These are phyloP conservation scores for Synaphobranchus kaupii DNA, from an alignment of 2,797 vertebrate species.

Conservation along the genomic window DNA sequence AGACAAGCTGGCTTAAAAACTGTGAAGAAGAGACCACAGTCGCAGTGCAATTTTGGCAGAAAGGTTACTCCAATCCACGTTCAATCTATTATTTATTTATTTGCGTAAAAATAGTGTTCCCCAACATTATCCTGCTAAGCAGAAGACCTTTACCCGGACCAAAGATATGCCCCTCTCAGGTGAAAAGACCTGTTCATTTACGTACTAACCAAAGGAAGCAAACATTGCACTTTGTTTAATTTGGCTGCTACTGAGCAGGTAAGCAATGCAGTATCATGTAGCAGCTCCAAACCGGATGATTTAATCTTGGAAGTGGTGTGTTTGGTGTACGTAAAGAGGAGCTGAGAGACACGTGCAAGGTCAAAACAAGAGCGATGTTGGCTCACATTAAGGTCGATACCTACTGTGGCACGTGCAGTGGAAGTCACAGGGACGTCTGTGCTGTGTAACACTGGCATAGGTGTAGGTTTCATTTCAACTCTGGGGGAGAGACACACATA, in stretches of 20 bases:
- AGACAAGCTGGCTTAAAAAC: background rate
- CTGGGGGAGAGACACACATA: too few species aligned
- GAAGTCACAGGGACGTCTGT: background rate
- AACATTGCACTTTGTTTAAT: constrained; percentile 6
- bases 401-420: background rate
- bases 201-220: background rate
- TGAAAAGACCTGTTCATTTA: background rate
- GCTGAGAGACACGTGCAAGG: background rate
- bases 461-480: too few species aligned
- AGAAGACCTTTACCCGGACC: background rate
- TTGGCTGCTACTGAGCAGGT: background rate
- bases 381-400: background rate
- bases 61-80: background rate
- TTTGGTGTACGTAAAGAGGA: background rate
- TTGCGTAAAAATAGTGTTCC: background rate
- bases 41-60: background rate
- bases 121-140: background rate
- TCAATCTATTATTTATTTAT: background rate
- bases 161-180: background rate
- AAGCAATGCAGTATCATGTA: background rate
- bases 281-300: background rate
- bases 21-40: background rate
- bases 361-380: background rate
- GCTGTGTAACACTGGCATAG: too few species aligned
- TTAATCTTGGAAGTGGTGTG: background rate